phyloP scores from a whole-genome alignment of 2,888 invertebrate species.

The Sericinus montela region DNA sequence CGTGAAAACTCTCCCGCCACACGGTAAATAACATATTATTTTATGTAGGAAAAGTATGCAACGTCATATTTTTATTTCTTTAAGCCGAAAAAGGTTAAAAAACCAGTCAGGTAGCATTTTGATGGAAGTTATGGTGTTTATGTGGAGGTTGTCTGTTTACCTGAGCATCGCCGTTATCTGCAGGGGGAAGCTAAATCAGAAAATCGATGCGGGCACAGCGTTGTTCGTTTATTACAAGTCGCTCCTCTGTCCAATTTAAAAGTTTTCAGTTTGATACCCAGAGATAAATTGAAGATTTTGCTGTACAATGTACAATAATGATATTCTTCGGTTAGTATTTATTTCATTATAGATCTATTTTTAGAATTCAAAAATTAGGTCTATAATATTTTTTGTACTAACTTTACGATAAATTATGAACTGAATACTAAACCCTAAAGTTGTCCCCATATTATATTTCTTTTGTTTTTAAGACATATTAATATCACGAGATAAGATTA shows the following conservation, averaged over 20 bases:
- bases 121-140: slow-evolving; percentile 19
- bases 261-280: slow-evolving; percentile 36
- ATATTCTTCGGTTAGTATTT: not conserved
- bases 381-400: too few species aligned
- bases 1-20: too few species aligned
- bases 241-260: slow-evolving; percentile 41
- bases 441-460: too few species aligned
- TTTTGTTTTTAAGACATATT: too few species aligned
- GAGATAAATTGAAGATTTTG: slow-evolving; percentile 8
- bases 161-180: slow-evolving; percentile 62
- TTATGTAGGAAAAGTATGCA: too few species aligned
- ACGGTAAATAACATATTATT: too few species aligned
- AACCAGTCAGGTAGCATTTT: slow-evolving; percentile 17
- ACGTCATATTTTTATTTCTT: too few species aligned
- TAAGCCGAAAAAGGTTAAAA: slow-evolving; percentile 7
- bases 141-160: slow-evolving; percentile 35
- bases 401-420: too few species aligned
- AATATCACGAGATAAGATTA: too few species aligned
- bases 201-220: slow-evolving; percentile 63
- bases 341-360: too few species aligned
- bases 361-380: too few species aligned
- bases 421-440: too few species aligned
- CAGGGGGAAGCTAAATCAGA: slow-evolving; percentile 70
- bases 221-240: slow-evolving; percentile 43
- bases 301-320: not conserved